Evolutionary conservation across 2,888 invertebrate species (phyloP).

Genomic region (Acleris cristana): DNA sequence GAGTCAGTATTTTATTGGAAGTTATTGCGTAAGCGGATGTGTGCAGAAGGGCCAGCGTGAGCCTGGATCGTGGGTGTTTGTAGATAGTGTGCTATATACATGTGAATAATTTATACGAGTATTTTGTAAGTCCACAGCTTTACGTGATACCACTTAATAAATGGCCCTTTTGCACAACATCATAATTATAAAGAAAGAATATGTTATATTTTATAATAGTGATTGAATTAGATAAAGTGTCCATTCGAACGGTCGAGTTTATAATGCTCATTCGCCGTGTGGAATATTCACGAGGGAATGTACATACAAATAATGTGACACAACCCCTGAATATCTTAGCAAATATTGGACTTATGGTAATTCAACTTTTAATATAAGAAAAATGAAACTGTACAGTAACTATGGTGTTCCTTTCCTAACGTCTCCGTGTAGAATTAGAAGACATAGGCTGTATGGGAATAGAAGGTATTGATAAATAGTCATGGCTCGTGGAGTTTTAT

Average conservation of each 20-base stretch:
- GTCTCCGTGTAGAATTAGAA: slow-evolving; percentile 77
- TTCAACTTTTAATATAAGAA: slow-evolving; percentile 59
- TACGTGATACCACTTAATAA: slow-evolving; percentile 76
- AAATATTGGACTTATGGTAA: slow-evolving; percentile 67
- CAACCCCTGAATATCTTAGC: slow-evolving; percentile 68
- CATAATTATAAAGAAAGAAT: slow-evolving; percentile 59
- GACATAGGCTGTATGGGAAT: slow-evolving; percentile 64
- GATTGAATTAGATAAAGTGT: slow-evolving; percentile 64
- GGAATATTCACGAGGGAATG: slow-evolving; percentile 67
- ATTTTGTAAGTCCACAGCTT: slow-evolving; percentile 83
- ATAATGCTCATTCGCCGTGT: slow-evolving; percentile 75
- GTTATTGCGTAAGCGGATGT: slow-evolving; percentile 70
- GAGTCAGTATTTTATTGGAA: slow-evolving; percentile 82
- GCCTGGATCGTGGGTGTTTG: slow-evolving; percentile 75
- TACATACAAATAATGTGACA: slow-evolving; percentile 75
- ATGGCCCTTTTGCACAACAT: slow-evolving; percentile 76
- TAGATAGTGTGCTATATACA: slow-evolving; percentile 84
- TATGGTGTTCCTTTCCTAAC: slow-evolving; percentile 79
- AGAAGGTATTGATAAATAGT: slow-evolving; percentile 67
- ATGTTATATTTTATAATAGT: slow-evolving; percentile 79
- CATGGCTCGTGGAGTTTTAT: slow-evolving; percentile 56
- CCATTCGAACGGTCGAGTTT: slow-evolving; percentile 72
- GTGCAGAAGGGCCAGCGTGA: slow-evolving; percentile 74
- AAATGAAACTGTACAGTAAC: slow-evolving; percentile 79
- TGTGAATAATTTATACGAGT: slow-evolving; percentile 84